Evolutionary conservation across 2,113 vertebrate species (phyloP), one percentile per base, ranked within the genome.

Genomic region (Eurystomus gularis): DNA sequence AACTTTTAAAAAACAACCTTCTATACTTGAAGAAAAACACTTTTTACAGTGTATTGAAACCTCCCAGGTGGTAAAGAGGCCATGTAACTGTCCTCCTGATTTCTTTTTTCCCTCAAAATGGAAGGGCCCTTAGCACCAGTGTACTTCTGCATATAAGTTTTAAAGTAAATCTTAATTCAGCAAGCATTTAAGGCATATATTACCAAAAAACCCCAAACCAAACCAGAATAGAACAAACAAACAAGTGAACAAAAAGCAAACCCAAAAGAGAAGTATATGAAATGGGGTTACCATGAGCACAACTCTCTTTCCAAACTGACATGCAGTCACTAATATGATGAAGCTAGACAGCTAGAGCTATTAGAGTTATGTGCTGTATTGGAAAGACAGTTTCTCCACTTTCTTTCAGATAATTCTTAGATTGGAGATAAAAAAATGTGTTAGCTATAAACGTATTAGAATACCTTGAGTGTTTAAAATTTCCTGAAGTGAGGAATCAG

Each of bases 81-180:
- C 26, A 48, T 19, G 46, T 15, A 48, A 71, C 13, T 40, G 0
- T 24, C 6, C 4, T 40, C 6, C 4, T 19, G 4, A 29, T 11
- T 0, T 10, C 10, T 9, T 9, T 39, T 42, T n/a, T 13, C 3
- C 2, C 5, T 66, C 24, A 58, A 11, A 66, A 61, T 46, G 33
- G 29, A 75, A 42, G 33, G 18, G 5, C 7, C 3, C 9, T 9
- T 51, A 51, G 5, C 8, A 39, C 8, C 13, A n/a, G n/a, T n/a
- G 29, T 13, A n/a, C 9, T 69, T 52, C 9, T 84, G 3, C 8
- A 40, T 16, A 31, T 13, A 29, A 26, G 10, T 73, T 84, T 82
- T 37, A 69, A 72, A 60, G 13, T 46, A 54, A 73, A 55, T 69
- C 13, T 85, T 85, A 16, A 35, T 78, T 69, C 40, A 31, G 1